Percentiles rank a stretch among this genome's conserved stretches.
Conservation (phyloP, 2,888 invertebrate species). For the Tenodera sinensis region DNA sequence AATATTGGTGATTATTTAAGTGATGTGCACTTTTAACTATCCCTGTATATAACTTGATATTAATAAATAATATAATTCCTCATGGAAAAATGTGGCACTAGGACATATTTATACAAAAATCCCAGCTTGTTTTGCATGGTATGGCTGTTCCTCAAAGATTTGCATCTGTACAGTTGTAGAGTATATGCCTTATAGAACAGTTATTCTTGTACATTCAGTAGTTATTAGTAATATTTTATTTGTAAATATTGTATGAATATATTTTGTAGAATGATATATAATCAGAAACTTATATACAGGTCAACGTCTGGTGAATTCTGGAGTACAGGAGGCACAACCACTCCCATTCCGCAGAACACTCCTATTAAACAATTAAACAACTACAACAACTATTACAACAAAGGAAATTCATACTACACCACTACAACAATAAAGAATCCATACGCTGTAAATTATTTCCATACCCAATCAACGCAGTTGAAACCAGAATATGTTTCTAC, state of each 20-base stretch:
- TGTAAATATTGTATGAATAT: neutral
- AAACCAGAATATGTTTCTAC: conserved; percentile 11
- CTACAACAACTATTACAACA: neutral
- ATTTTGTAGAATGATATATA: neutral
- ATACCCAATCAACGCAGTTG: neutral
- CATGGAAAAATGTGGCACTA: neutral
- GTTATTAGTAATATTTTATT: neutral
- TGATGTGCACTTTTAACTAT: too few relatives aligned
- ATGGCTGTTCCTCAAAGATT: neutral
- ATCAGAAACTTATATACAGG: conserved; percentile 15
- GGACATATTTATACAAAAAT: neutral
- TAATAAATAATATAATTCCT: neutral
- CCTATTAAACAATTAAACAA: neutral
- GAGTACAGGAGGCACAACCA: conserved; percentile 10
- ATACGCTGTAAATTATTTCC: neutral
- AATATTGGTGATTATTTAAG: too few relatives aligned
- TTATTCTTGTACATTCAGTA: neutral
- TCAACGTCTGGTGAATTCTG: conserved; percentile 13
- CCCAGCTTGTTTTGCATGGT: neutral
- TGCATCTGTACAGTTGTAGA: neutral
- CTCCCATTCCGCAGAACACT: neutral
- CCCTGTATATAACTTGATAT: too few relatives aligned
- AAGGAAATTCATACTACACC: neutral
- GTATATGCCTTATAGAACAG: neutral
- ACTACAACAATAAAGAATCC: conserved; percentile 10